Base-by-base conservation (phyloP, 1,140 invertebrate genomes). In the Bombus terrestris region DNA sequence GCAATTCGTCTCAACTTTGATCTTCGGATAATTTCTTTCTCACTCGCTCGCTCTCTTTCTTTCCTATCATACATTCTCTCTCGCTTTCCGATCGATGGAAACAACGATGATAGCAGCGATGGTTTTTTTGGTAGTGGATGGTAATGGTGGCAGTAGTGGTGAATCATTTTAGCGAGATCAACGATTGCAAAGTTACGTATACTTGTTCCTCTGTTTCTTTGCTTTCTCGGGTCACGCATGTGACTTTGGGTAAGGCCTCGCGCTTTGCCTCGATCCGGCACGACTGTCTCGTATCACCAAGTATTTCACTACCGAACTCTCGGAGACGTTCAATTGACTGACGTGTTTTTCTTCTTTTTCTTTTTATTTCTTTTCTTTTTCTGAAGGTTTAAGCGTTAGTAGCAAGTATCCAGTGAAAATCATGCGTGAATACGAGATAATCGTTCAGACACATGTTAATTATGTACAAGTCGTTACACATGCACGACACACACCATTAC, bases 191-290 rank as follows among this genome's bases (percentile, higher is more conserved):
- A 57, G 68, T 41, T 66, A 89, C 62, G 77, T 89, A 86, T 89
- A 82, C 79, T 69, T 86, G 57, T 75, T 57, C 47, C 39, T 71
- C 28, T 71, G 25, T 32, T 35, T 66, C 8, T 79, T 39, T 68
- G 35, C 66, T 35, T 13, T 89, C n/a, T 66, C 73, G 87, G 90
- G 87, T 82, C 89, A 88, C 89, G 68, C 89, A 88, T 90, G 81
- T 88, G 81, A 88, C 86, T 90, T 59, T 64, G 87, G 85, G 82
- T 88, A 89, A 90, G 89, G 89, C 89, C 82, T 88, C 88, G 78
- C 88, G 78, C 35, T 62, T 72, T 87, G 89, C 82, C 88, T 87
- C 78, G 64, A 53, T 81, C 78, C 71, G 66, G 78, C 71, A 53
- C 89, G 82, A 85, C 43, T 71, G 74, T 82, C 89, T 85, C 86